These are phyloP conservation scores for Porites australiensis DNA, from an alignment of 64 coral and sea anemone genomes.

Conservation along the genomic window DNA sequence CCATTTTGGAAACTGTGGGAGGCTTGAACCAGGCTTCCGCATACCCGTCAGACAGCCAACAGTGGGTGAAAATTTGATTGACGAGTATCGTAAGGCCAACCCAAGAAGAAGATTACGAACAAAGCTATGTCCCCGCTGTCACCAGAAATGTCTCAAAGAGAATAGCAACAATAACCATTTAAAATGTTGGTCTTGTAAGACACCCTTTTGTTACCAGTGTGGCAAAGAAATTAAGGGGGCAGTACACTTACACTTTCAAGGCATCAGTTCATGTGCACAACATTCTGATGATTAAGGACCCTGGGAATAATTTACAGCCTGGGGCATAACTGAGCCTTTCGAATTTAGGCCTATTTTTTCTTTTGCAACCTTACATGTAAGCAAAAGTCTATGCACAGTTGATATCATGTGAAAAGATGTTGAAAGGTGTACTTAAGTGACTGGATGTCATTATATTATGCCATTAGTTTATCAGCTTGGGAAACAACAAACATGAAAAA, in stretches of 20 bases:
- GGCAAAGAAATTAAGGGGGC: conserved; percentile 74
- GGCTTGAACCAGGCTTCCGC: background rate
- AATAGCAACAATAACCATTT: conserved; percentile 88
- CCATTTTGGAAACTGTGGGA: conserved; percentile 72
- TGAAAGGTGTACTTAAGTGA: too few species aligned
- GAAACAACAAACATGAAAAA: too few species aligned
- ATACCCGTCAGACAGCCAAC: conserved; percentile 39
- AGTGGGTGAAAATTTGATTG: conserved; percentile 62
- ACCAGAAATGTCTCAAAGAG: conserved; percentile 86
- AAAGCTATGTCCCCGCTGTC: conserved; percentile 78
- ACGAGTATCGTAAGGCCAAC: conserved; percentile 47
- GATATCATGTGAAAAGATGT: too few species aligned
- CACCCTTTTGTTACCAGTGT: conserved; percentile 89
- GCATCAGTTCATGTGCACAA: conserved; percentile 70
- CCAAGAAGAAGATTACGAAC: conserved; percentile 28
- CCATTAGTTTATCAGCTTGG: too few species aligned
- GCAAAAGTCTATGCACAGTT: too few species aligned
- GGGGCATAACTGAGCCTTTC: too few species aligned
- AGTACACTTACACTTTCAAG: conserved; percentile 72
- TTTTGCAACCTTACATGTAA: too few species aligned
- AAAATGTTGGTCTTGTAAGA: conserved; percentile 97
- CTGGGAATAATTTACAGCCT: too few species aligned
- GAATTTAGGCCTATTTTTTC: too few species aligned
- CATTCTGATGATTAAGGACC: conserved; percentile 81
- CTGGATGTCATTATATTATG: too few species aligned